Evolutionary conservation across 2,113 vertebrate genomes (phyloP), one percentile per base, ranked within the genome.

Genomic region (Hippocampus guttulatus): DNA sequence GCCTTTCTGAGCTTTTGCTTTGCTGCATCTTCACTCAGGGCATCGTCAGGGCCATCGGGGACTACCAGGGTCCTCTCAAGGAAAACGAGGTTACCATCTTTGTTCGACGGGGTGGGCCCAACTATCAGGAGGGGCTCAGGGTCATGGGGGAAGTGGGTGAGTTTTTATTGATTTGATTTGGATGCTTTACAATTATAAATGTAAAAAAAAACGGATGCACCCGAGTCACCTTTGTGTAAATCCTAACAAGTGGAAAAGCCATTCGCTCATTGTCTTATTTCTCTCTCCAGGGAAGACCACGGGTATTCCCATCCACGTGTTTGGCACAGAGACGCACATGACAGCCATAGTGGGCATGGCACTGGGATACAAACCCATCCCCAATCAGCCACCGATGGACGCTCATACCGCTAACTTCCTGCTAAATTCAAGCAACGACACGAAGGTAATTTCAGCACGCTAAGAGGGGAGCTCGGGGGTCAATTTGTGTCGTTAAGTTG

Each of bases 141-240:
- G 96, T 99, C 73, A 99, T 98, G 96, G 96, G 96, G 61, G 97
- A 98, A 98, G 95, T 99, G 0, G 97, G 96, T 98, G 89, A 94
- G 94, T 88, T 25, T 25, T 62, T 49, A 18, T 51, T 51, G 5
- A 18, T 51, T 51, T 51, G 12, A 3, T 51, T 51, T 51, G 16
- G 1, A 5, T 51, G 16, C 1, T 51, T 51, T 47, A 15, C 45
- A 18, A 5, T 51, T 51, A 18, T 5, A 18, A 5, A 18, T 15
- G 41, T 43, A 43, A 43, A 43, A 11, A 43, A 14, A 45, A 45
- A 43, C 9, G 0, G 43, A 43, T 11, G 9, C 11, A 43, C 30
- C 30, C 3, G 30, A 33, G 30, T 33, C 30, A 45, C 9, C 12
- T 45, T 33, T 33, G 30, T 45, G 43, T 14, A 45, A 45, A 14